These are phyloP conservation scores for Sciurus niger DNA, from an alignment of 2,113 vertebrate genomes.

Conservation along the genomic window DNA sequence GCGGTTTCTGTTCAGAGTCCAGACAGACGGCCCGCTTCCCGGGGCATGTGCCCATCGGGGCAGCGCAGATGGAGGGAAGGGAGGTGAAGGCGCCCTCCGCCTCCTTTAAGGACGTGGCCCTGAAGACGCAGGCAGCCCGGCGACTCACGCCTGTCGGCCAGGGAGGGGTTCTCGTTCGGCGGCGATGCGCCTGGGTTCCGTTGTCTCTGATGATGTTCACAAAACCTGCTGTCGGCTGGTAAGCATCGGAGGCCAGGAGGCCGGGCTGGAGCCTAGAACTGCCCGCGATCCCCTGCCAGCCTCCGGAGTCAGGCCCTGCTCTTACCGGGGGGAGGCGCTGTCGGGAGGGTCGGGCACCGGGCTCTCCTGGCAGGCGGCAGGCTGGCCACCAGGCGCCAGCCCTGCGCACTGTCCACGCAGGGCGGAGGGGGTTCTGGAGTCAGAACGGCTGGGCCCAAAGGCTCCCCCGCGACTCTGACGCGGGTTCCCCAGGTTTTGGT, in stretches of 20 bases:
- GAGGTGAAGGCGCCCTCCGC: background rate
- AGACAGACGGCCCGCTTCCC: background rate
- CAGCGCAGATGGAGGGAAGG: no score
- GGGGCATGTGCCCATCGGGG: fast-evolving
- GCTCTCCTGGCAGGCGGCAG: no score
- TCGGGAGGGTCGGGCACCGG: no score
- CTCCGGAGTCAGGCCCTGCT: fast-evolving
- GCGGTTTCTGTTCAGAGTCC: background rate
- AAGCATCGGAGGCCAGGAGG: no score
- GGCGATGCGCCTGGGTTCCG: background rate
- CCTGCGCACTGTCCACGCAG: background rate
- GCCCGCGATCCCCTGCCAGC: no score
- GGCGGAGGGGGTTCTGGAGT: no score
- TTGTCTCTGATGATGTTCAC: background rate
- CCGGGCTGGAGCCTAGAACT: no score
- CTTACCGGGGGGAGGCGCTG: no score
- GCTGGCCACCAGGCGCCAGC: no score
- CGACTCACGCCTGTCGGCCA: background rate
- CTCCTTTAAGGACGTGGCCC: background rate
- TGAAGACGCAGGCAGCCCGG: background rate
- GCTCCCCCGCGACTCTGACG: background rate
- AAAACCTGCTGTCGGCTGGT: background rate
- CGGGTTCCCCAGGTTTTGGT: background rate
- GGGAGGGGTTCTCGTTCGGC: background rate
- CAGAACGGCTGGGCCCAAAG: no score